These are phyloP conservation scores for Acutogordius australiensis DNA, from an alignment of 2,888 invertebrate species.

Conservation along the genomic window DNA sequence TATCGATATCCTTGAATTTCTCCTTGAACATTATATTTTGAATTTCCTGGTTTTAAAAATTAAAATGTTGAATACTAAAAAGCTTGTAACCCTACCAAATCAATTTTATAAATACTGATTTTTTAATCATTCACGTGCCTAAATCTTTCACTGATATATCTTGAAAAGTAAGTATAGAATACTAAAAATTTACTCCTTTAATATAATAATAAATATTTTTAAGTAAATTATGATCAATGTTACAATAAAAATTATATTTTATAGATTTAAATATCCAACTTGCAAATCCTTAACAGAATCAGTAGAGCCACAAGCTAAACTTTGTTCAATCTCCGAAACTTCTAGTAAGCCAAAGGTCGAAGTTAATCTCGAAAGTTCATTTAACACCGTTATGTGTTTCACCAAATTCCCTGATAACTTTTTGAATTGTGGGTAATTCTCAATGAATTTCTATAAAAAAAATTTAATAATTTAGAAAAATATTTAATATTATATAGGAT, in stretches of 20 bases:
- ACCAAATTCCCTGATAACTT: conserved; percentile 45
- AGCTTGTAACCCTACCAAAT: no score
- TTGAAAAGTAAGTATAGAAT: no score
- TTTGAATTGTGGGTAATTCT: conserved; percentile 87
- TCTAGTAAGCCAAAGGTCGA: conserved; percentile 46
- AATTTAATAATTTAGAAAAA: conserved; percentile 11
- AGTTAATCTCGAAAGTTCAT: conserved; percentile 61
- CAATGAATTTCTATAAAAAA: conserved; percentile 43
- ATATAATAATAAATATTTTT: background rate
- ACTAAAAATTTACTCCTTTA: no score
- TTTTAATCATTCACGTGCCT: no score
- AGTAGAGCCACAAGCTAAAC: conserved; percentile 37
- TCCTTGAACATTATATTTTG: conserved; percentile 45
- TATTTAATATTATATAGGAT: no score
- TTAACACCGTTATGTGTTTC: conserved; percentile 83
- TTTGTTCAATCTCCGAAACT: conserved; percentile 71
- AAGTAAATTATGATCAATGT: background rate
- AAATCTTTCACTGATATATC: no score
- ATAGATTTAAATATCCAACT: no score
- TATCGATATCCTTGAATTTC: conserved; percentile 43
- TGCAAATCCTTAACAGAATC: conserved; percentile 34
- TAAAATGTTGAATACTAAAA: no score
- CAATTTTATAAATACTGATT: no score
- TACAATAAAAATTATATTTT: no score
- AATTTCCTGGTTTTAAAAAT: no score